Evolutionary conservation across 2,797 vertebrate genomes (phyloP).

Genomic region (Hoplostethus mediterraneus): DNA sequence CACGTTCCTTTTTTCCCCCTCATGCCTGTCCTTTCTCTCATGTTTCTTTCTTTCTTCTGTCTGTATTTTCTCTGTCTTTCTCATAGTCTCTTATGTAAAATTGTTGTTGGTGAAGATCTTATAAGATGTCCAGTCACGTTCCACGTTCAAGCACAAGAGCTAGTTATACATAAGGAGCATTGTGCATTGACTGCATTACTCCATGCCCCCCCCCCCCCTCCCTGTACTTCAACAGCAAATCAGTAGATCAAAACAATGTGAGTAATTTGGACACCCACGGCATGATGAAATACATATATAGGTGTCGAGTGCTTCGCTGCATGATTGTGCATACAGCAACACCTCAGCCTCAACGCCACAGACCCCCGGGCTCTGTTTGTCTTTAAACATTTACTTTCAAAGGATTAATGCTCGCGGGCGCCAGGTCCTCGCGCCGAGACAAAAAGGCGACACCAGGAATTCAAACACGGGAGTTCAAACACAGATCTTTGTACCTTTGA

Average conservation of each 20-base stretch:
- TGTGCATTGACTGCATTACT: conserved; percentile 22
- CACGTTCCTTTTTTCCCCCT: conserved; percentile 5
- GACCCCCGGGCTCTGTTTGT: conserved; percentile 90
- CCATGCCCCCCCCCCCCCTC: conserved; percentile 31
- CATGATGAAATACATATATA: conserved; percentile 59
- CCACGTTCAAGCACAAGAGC: conserved; percentile 8
- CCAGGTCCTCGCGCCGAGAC: conserved; percentile 88
- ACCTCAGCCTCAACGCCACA: conserved; percentile 89
- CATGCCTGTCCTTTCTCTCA: background rate
- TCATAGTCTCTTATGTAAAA: conserved; percentile 2
- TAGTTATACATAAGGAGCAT: conserved; percentile 34
- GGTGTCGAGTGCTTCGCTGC: conserved; percentile 80
- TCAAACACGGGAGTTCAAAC: conserved; percentile 91
- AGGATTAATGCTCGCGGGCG: conserved; percentile 89
- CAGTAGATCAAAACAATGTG: conserved; percentile 72
- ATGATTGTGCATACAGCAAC: conserved; percentile 86
- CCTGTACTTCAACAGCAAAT: conserved; percentile 52
- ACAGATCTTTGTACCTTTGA: conserved; percentile 87
- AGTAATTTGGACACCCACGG: conserved; percentile 69
- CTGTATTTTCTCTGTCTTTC: conserved; percentile 18
- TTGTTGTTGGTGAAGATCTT: conserved; percentile 6
- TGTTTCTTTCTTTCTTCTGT: background rate
- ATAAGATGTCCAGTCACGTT: conserved; percentile 12
- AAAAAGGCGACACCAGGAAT: conserved; percentile 91
- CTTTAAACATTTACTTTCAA: conserved; percentile 94